Conservation (phyloP, 2,113 vertebrate species). For the Typhlomys cinereus region DNA sequence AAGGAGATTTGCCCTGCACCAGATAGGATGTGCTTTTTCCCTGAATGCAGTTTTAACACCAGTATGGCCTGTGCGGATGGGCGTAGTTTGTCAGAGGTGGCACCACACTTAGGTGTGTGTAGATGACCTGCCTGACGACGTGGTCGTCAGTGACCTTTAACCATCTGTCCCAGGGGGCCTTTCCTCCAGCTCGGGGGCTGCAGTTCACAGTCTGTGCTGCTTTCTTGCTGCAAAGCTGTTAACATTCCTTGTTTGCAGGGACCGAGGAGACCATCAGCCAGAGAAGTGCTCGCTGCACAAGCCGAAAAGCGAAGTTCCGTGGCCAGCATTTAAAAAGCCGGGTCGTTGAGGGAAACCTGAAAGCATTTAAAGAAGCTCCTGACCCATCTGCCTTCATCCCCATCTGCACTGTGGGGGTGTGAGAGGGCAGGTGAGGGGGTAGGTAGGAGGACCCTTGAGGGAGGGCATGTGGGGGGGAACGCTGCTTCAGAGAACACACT, state of each 20-base stretch:
- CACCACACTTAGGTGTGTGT: background rate
- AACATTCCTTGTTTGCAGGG: background rate
- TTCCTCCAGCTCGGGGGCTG: background rate
- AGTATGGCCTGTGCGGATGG: no score
- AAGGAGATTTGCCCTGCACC: background rate
- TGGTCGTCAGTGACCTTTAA: background rate
- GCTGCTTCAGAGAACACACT: background rate
- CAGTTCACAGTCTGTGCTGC: background rate
- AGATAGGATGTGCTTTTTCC: background rate
- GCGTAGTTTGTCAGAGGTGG: background rate
- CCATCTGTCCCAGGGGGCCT: background rate
- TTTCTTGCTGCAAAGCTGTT: background rate
- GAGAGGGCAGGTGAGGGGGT: background rate
- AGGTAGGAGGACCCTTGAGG: background rate
- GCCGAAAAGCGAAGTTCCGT: background rate
- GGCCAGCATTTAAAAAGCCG: background rate
- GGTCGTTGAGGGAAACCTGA: background rate
- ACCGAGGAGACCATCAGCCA: background rate
- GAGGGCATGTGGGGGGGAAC: rapidly evolving
- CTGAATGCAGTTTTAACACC: background rate
- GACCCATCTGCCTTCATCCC: background rate
- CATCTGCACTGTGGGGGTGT: no score
- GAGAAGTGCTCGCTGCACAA: background rate
- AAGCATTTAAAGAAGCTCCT: background rate
- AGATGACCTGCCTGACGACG: no score